These are phyloP conservation scores for Gymnocypris eckloni DNA, from an alignment of 2,797 vertebrate species.

Conservation along the genomic window DNA sequence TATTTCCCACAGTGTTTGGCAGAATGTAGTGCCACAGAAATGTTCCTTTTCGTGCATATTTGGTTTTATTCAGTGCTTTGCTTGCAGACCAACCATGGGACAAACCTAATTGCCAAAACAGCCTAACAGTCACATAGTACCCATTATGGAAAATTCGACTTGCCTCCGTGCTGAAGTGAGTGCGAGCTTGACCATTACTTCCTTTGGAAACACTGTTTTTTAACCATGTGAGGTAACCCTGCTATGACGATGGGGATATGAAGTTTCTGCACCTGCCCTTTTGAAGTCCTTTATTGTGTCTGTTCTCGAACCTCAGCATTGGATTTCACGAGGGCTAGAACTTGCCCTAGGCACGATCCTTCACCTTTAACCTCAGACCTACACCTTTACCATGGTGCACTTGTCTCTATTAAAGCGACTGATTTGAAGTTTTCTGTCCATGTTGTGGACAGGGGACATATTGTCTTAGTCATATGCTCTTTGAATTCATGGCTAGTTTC, in stretches of 20 bases:
- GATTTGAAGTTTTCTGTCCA: not conserved
- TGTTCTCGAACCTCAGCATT: not conserved
- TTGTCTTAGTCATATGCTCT: not conserved
- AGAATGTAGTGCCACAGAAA: constrained; percentile 59
- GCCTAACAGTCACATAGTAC: not conserved
- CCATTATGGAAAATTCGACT: not conserved
- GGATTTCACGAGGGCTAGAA: constrained; percentile 2
- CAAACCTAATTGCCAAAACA: constrained; percentile 4
- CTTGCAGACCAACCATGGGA: not conserved
- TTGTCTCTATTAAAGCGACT: not conserved
- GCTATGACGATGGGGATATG: not conserved
- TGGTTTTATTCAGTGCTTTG: constrained; percentile 13
- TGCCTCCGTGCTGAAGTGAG: not conserved
- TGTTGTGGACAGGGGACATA: not conserved
- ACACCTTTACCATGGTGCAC: not conserved
- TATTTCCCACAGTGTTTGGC: constrained; percentile 65
- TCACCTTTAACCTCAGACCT: not conserved
- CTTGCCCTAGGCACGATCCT: not conserved
- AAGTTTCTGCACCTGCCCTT: constrained; percentile 29
- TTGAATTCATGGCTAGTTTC: not conserved
- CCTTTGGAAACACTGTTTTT: constrained; percentile 1
- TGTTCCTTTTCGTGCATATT: constrained; percentile 52
- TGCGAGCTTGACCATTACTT: constrained; percentile 6
- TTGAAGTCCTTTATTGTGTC: constrained; percentile 32
- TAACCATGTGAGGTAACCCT: not conserved